phyloP scores from a whole-genome alignment of 2,797 vertebrate species.

The Moxostoma hubbsi region DNA sequence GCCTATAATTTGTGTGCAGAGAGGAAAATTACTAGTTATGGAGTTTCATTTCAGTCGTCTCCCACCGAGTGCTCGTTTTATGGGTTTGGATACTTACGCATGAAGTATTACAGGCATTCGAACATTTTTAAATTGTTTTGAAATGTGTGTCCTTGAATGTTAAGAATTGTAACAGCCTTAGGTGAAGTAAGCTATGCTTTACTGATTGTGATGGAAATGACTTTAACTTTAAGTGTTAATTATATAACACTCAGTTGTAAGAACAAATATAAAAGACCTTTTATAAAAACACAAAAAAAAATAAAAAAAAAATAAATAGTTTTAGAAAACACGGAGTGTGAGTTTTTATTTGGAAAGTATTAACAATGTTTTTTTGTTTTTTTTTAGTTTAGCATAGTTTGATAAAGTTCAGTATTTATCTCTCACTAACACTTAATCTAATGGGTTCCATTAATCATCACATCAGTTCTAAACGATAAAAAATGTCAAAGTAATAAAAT shows the following conservation, averaged over 20 bases:
- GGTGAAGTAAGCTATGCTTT: constrained; percentile 22
- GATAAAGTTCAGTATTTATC: no score
- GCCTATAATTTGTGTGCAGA: constrained; percentile 26
- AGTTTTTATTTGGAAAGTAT: not conserved
- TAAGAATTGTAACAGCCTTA: constrained; percentile 13
- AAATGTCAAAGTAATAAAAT: not conserved
- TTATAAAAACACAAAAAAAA: not conserved
- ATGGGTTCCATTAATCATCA: not conserved
- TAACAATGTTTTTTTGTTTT: not conserved
- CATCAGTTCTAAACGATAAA: not conserved
- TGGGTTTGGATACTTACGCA: constrained; percentile 8
- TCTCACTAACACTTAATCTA: not conserved
- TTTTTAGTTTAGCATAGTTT: no score
- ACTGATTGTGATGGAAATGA: constrained; percentile 6
- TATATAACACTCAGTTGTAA: constrained; percentile 8
- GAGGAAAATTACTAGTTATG: constrained; percentile 39
- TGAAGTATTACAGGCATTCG: constrained; percentile 17
- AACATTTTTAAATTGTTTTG: constrained; percentile 1
- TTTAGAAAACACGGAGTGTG: not conserved
- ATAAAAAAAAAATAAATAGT: constrained; percentile 12
- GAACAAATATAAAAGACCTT: not conserved
- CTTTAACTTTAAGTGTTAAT: not conserved
- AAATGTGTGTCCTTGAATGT: constrained; percentile 16
- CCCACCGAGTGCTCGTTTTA: not conserved
- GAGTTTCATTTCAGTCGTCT: constrained; percentile 23